Conservation (phyloP, 2,113 vertebrate genomes). For the Acrocephalus kingi region DNA sequence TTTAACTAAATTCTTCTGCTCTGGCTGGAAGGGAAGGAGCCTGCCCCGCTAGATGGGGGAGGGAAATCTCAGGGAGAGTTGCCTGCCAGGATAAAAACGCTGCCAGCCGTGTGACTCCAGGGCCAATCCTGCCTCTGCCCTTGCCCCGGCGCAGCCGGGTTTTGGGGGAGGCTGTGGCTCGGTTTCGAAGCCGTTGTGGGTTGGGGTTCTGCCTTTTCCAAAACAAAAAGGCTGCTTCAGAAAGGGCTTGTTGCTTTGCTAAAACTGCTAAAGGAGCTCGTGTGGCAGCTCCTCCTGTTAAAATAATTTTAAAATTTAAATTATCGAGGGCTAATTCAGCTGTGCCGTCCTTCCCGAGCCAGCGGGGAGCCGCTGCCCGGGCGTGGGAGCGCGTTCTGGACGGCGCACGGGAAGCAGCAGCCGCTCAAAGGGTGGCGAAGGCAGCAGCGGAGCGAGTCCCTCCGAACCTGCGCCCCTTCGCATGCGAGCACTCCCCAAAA, state of each 20-base stretch:
- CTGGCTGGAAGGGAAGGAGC: not conserved
- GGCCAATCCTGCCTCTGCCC: not conserved
- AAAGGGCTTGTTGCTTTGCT: not conserved
- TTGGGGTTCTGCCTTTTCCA: not conserved
- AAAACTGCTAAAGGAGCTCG: not conserved
- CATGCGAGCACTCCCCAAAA: not conserved
- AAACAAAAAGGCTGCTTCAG: not conserved
- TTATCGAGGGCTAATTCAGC: not conserved
- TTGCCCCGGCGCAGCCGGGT: not conserved
- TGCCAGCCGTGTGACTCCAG: not conserved
- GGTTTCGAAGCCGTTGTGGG: not conserved
- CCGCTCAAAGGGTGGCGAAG: not conserved
- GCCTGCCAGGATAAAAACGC: not conserved
- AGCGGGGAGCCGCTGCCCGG: slow-evolving; percentile 19
- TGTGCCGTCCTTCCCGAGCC: not conserved
- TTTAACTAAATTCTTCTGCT: not conserved
- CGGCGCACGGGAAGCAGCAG: not conserved
- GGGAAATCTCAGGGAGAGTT: not conserved
- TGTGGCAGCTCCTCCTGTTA: not conserved
- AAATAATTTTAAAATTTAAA: not conserved
- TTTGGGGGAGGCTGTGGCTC: not conserved
- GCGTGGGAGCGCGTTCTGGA: not conserved
- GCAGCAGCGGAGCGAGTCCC: not conserved
- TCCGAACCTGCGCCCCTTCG: not conserved
- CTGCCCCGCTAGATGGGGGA: not conserved